A percentile compares a stretch with the other conserved stretches of the same genome.
phyloP scores from a whole-genome alignment of 2,888 invertebrate genomes.

The Nycteola revayana region DNA sequence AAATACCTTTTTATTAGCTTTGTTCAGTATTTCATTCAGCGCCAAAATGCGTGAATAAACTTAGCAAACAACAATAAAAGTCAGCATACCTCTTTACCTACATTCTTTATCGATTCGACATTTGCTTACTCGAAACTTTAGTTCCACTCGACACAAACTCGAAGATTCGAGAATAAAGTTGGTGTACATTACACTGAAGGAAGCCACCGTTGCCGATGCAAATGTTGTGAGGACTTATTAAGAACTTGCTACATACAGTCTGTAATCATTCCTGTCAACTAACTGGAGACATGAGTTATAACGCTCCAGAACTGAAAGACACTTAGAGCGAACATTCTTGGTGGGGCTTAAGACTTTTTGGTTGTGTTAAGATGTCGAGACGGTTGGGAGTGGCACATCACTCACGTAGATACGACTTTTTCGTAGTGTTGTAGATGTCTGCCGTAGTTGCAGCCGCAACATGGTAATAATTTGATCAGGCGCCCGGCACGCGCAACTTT shows the following conservation, averaged over 20 bases:
- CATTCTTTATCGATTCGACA: constrained; percentile 29
- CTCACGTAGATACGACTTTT: constrained; percentile 41
- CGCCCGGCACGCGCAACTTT: constrained; percentile 62
- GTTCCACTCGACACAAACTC: constrained; percentile 29
- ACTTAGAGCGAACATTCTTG: constrained; percentile 30
- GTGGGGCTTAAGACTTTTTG: constrained; percentile 35
- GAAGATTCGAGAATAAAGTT: constrained; percentile 45
- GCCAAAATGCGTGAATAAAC: constrained; percentile 23
- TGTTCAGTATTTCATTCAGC: constrained; percentile 21
- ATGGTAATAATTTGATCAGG: constrained; percentile 79
- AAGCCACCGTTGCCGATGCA: constrained; percentile 55
- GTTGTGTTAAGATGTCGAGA: constrained; percentile 8
- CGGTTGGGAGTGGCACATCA: constrained; percentile 25
- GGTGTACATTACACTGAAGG: constrained; percentile 54
- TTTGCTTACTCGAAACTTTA: constrained; percentile 19
- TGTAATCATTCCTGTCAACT: constrained; percentile 74
- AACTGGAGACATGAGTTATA: constrained; percentile 37
- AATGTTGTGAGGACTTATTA: constrained; percentile 75
- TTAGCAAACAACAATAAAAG: constrained; percentile 28
- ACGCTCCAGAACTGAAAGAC: constrained; percentile 25
- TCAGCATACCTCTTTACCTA: constrained; percentile 12
- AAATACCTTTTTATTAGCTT: constrained; percentile 24
- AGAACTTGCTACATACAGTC: constrained; percentile 61
- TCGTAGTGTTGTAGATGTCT: constrained; percentile 40
- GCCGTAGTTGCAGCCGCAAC: constrained; percentile 62